Conservation (phyloP, 2,797 vertebrate species). For the Mastacembelus armatus region DNA sequence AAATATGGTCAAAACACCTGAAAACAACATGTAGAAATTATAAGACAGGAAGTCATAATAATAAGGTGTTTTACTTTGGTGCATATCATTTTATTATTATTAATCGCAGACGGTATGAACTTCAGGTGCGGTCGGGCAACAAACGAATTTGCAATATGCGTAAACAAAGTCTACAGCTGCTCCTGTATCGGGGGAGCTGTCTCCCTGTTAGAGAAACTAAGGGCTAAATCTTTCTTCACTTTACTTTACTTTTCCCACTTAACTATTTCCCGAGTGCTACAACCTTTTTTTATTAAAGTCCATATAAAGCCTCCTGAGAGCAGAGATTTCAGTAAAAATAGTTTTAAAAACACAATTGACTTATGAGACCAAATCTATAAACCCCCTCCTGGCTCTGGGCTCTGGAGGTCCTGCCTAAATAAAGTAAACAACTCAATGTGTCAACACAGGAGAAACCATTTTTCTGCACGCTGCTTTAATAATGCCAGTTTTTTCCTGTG, state of each 20-base stretch:
- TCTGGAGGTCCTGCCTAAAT: conserved; percentile 12
- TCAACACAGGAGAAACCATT: conserved; percentile 1
- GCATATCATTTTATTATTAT: too few relatives aligned
- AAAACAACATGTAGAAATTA: too few relatives aligned
- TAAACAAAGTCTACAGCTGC: too few relatives aligned
- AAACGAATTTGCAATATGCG: too few relatives aligned
- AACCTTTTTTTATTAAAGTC: background rate
- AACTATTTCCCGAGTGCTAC: background rate
- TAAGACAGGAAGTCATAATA: too few relatives aligned
- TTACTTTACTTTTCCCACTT: background rate
- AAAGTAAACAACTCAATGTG: conserved; percentile 31
- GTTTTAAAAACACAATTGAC: conserved; percentile 42
- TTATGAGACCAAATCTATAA: conserved; percentile 49
- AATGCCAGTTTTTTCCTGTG: conserved; percentile 49
- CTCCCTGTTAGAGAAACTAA: background rate
- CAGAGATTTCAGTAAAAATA: background rate
- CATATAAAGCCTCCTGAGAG: background rate
- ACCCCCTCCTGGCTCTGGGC: conserved; percentile 16
- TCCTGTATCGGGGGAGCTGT: background rate
- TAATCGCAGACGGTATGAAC: too few relatives aligned
- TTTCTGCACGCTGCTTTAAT: conserved; percentile 44
- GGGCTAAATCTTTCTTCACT: background rate
- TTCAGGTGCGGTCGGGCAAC: too few relatives aligned
- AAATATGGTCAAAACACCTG: too few relatives aligned
- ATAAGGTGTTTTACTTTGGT: too few relatives aligned